phyloP scores from a whole-genome alignment of 53 echinoderm and acorn worm genomes.

The Paelopatides confundens region DNA sequence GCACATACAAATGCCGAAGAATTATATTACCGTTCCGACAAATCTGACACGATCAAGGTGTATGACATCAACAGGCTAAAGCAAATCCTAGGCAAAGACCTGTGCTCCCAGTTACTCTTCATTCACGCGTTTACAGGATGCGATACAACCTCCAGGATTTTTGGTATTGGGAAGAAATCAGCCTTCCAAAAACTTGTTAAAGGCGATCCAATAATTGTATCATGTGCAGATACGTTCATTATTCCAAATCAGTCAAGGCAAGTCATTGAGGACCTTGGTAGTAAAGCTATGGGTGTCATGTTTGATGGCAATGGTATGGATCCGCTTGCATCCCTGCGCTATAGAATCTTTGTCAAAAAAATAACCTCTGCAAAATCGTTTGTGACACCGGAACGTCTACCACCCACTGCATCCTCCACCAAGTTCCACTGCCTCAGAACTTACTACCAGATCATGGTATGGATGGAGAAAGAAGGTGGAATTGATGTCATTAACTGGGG shows the following conservation, averaged over 20 bases:
- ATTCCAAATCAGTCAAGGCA: conserved; percentile 43
- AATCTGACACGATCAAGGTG: neutral
- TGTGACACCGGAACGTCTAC: conserved; percentile 58
- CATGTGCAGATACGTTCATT: conserved; percentile 46
- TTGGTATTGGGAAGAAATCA: conserved; percentile 57
- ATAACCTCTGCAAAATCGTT: conserved; percentile 41
- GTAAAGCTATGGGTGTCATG: conserved; percentile 54
- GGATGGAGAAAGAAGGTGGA: conserved; percentile 27
- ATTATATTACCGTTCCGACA: too few relatives aligned
- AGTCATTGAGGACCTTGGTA: conserved; percentile 44
- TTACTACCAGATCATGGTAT: conserved; percentile 58
- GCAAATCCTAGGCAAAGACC: neutral
- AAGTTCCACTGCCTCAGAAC: conserved; percentile 50
- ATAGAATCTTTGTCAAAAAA: conserved; percentile 35
- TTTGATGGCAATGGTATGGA: conserved; percentile 37
- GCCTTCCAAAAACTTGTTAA: conserved; percentile 62
- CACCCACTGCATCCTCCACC: conserved; percentile 58
- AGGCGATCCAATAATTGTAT: conserved; percentile 2
- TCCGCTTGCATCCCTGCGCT: conserved; percentile 44
- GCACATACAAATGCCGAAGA: too few relatives aligned
- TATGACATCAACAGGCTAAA: conserved; percentile 47
- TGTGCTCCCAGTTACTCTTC: conserved; percentile 54
- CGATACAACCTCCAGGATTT: conserved; percentile 44
- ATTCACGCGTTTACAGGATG: too few relatives aligned
- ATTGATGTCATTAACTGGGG: conserved; percentile 43